Evolutionary conservation across 2,113 vertebrate genomes (phyloP).

Genomic region (Laterallus jamaicensis): DNA sequence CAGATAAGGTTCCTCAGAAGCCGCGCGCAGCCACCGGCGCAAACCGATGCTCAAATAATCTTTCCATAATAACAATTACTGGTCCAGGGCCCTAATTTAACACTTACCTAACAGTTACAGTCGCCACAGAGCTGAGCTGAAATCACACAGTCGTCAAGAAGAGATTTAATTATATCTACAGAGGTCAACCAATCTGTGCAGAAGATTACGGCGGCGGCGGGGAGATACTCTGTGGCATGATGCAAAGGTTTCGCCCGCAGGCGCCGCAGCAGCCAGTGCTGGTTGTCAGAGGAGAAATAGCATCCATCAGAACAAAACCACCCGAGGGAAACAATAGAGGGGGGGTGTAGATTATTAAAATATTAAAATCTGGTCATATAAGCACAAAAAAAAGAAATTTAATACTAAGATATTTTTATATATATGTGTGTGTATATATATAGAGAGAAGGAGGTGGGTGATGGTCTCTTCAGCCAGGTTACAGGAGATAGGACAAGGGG

Average conservation of each 20-base stretch:
- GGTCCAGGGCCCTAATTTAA: background rate
- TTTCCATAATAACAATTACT: background rate
- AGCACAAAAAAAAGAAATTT: background rate
- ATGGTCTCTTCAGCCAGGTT: too few relatives aligned
- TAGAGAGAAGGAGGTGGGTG: too few relatives aligned
- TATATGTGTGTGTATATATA: too few relatives aligned
- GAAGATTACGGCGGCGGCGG: background rate
- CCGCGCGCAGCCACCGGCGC: background rate
- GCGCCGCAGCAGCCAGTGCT: background rate
- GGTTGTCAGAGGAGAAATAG: conserved; percentile 2
- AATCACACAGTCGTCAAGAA: background rate
- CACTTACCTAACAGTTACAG: background rate
- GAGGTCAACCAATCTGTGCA: conserved; percentile 35
- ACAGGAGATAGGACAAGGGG: too few relatives aligned
- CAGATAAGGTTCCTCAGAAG: background rate
- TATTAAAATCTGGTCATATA: background rate
- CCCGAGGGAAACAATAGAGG: background rate
- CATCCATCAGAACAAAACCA: conserved; percentile 26
- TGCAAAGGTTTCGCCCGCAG: background rate
- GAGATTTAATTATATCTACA: conserved; percentile 45
- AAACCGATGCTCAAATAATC: background rate
- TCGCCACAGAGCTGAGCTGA: background rate
- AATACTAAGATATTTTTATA: background rate
- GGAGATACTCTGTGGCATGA: background rate
- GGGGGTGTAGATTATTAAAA: background rate